Base-by-base conservation (phyloP, 2,797 vertebrate genomes). In the Lateolabrax maculatus region DNA sequence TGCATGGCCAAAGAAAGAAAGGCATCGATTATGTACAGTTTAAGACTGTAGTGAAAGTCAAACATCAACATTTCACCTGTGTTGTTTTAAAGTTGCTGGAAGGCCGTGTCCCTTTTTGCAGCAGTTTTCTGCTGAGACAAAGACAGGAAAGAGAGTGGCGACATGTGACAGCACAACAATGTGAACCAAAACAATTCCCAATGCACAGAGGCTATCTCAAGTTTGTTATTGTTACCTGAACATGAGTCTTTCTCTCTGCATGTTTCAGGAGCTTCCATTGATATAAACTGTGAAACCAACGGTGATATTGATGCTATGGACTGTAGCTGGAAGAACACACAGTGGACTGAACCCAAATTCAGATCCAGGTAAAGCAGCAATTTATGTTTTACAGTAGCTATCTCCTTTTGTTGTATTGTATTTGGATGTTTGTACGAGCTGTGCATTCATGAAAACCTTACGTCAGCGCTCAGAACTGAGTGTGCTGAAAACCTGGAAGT, bases 241-340 rank as follows among this genome's bases (percentile, higher is more conserved):
- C 25, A 6, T 65, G 46, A 37, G 10, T 43, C 2, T 46, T 27
- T 80, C 1, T 43, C 2, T n/a, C 3, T 68, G n/a, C 53, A n/a
- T 77, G 27, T 89, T 87, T 71, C 80, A 94, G 94, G 91, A 58
- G 92, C 89, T 21, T 80, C 60, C 27, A 86, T 94, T n/a, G 70
- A 93, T 46, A 95, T 96, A 68, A 89, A 89, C 19, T 99, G 98
- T 91, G 93, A 95, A 91, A 98, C 97, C 13, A 95, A 95, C 31
- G 97, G 96, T 0, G 90, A 95, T 71, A 91, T 96, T 0, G 90
- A 95, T 63, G 93, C 93, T 49, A 98, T 99, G 98, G 96, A 94
- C 72, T 99, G 98, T 78, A 96, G 93, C 82, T 99, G 98, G 98
- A 93, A 92, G 62, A 89, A 91, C 78, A 93, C 61, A 72, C 93